Conservation (phyloP, 2,113 vertebrate species). For the Albula glossodonta region DNA sequence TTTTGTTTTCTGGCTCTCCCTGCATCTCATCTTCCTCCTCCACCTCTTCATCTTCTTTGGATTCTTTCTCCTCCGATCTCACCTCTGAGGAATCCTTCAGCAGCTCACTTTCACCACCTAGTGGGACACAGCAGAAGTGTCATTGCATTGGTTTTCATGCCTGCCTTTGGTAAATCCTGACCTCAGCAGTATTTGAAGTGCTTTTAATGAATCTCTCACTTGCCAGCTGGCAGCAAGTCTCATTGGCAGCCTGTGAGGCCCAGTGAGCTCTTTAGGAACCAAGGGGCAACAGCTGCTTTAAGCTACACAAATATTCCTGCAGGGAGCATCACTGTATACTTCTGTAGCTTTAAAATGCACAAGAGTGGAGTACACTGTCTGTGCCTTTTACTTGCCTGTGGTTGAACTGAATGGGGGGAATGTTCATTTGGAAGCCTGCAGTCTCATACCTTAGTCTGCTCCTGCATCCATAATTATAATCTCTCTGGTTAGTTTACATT, state of each 20-base stretch:
- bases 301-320: background rate
- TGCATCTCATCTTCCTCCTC: conserved; percentile 24
- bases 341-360: background rate
- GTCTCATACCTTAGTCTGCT: background rate
- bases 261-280: background rate
- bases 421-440: background rate
- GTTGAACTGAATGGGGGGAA: background rate
- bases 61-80: conserved; percentile 33
- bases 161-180: conserved; percentile 2
- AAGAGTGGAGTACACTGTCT: background rate
- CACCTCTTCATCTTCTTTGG: background rate
- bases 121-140: background rate
- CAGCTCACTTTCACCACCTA: background rate
- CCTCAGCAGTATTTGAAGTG: conserved; percentile 55
- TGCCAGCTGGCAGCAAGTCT: conserved; percentile 58
- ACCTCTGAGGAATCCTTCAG: conserved; percentile 13
- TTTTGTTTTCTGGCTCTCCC: background rate
- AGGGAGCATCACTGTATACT: background rate
- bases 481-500: background rate
- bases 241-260: background rate
- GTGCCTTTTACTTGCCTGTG: background rate
- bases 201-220: conserved; percentile 49
- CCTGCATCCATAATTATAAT: conserved; percentile 33
- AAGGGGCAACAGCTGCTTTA: background rate
- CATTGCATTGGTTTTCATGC: background rate